Percentiles rank a stretch among this genome's conserved stretches.
Conservation (phyloP, 2,888 invertebrate species). For the Cinara cedri region DNA sequence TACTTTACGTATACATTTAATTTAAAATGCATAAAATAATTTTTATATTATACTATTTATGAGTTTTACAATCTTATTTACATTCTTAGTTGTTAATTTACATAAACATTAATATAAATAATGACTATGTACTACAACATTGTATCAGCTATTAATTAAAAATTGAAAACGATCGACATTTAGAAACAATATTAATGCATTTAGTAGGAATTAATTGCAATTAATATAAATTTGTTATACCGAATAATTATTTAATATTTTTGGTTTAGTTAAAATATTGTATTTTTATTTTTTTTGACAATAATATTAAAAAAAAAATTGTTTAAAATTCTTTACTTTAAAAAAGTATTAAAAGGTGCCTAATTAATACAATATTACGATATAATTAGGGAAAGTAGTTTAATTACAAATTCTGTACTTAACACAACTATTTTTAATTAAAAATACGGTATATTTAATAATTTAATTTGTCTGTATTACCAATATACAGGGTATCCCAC, state of each 20-base stretch:
- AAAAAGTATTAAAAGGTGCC: constrained; percentile 15
- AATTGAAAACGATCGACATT: too few species aligned
- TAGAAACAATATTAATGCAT: too few species aligned
- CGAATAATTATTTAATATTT: too few species aligned
- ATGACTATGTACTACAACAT: not conserved
- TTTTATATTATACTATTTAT: not conserved
- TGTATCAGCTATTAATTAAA: not conserved
- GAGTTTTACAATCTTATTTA: not conserved
- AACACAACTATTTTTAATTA: not conserved
- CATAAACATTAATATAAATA: not conserved
- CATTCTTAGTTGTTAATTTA: not conserved
- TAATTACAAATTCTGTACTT: not conserved
- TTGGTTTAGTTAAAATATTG: too few species aligned
- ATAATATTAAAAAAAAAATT: not conserved
- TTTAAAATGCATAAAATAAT: not conserved
- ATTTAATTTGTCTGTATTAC: not conserved
- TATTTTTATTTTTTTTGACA: too few species aligned
- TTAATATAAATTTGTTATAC: too few species aligned
- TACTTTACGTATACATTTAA: not conserved
- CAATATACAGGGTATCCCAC: too few species aligned
- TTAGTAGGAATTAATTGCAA: too few species aligned
- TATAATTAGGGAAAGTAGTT: constrained; percentile 10
- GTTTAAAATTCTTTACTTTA: not conserved
- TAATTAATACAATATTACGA: not conserved
- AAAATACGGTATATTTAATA: constrained; percentile 14